phyloP scores from a whole-genome alignment of 2,113 vertebrate species.

The Abramis brama region DNA sequence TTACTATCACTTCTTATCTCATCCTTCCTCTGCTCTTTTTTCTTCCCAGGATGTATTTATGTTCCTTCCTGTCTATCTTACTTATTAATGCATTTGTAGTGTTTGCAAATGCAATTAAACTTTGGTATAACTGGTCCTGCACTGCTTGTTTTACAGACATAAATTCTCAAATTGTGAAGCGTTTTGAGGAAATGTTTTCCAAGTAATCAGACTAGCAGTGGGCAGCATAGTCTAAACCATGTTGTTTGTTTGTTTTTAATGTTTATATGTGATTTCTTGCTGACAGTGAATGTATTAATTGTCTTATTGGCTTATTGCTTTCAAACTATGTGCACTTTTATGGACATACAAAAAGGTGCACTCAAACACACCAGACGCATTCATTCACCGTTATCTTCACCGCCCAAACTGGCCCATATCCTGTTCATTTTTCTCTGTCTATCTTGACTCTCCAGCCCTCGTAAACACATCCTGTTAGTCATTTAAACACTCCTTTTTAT shows the following conservation, averaged over 20 bases:
- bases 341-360: neutral
- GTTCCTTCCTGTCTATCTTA: slow-evolving; percentile 13
- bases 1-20: slow-evolving; percentile 12
- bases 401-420: slow-evolving; percentile 41
- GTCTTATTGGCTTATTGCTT: neutral
- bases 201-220: too few relatives aligned
- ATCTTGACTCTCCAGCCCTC: slow-evolving; percentile 38
- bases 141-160: too few relatives aligned
- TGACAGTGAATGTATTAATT: neutral
- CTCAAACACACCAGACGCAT: slow-evolving; percentile 4
- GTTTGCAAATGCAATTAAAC: neutral
- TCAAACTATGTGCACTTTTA: slow-evolving; percentile 5
- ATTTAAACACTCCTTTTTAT: slow-evolving; percentile 34
- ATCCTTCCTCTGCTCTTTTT: slow-evolving; percentile 19
- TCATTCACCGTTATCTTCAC: slow-evolving; percentile 52
- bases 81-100: neutral
- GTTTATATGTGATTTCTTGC: neutral
- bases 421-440: slow-evolving; percentile 53
- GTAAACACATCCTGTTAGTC: slow-evolving; percentile 45
- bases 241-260: neutral
- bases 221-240: too few relatives aligned
- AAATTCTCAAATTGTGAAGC: too few relatives aligned
- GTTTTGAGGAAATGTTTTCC: too few relatives aligned
- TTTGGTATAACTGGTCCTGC: too few relatives aligned
- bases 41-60: neutral